A percentile compares a stretch with the other conserved stretches of the same genome.
Evolutionary conservation across 2,797 vertebrate species (phyloP).

Genomic region (Enteromius mattozi): DNA sequence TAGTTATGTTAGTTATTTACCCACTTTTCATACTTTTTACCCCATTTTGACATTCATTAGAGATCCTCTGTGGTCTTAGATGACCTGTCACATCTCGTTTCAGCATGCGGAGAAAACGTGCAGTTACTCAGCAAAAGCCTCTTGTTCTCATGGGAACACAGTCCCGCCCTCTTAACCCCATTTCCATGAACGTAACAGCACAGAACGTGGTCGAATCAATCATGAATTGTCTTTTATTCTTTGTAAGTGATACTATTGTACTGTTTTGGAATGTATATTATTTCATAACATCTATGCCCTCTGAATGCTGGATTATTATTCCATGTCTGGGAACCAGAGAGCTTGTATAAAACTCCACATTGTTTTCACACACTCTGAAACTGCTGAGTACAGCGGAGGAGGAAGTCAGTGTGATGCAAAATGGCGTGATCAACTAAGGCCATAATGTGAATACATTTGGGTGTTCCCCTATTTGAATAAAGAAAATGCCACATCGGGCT

Average conservation of each 20-base stretch:
- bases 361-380: constrained; percentile 55
- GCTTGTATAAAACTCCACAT: constrained; percentile 60
- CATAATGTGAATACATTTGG: constrained; percentile 47
- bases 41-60: not conserved
- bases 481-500: not conserved
- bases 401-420: constrained; percentile 32
- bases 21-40: not conserved
- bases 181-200: constrained; percentile 34
- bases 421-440: constrained; percentile 43
- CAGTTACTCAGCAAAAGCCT: constrained; percentile 35
- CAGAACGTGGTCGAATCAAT: constrained; percentile 9
- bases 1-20: not conserved
- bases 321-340: constrained; percentile 55
- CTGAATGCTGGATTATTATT: constrained; percentile 64
- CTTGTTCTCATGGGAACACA: constrained; percentile 33
- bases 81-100: not conserved
- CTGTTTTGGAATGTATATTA: constrained; percentile 55
- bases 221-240: constrained; percentile 32
- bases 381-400: constrained; percentile 47
- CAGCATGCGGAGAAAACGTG: not conserved
- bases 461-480: constrained; percentile 26
- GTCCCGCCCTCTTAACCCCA: constrained; percentile 38
- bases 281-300: constrained; percentile 57
- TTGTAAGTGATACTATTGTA: constrained; percentile 60
- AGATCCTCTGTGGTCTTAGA: constrained; percentile 3